Evolutionary conservation across 2,888 invertebrate genomes (phyloP), one percentile per base, ranked within the genome.

Genomic region (Rhorus exstirpatorius): DNA sequence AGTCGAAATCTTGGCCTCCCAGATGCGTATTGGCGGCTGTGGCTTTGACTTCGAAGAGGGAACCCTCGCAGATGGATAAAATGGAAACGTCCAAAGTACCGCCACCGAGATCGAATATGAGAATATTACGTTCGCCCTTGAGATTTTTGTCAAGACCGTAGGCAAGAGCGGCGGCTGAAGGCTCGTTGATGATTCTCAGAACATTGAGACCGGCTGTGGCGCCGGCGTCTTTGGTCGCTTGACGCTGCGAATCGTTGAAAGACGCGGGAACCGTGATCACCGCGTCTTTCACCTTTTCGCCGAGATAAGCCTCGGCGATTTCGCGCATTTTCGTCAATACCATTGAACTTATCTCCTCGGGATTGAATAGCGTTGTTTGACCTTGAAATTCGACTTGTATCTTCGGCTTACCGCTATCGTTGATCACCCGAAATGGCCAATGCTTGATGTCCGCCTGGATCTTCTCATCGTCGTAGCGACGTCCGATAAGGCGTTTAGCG

Each of bases 251-350:
- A 93, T 97, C 97, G 89, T 97, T 97, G 94, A 97, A 97, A 93
- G 98, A 98, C 84, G 98, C 98, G 86, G 98, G 96, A 86, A 98
- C 98, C 79, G 98, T 98, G 89, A 98, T 96, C 14, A 98, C 98
- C 85, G 98, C 98, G 92, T 98, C 97, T 84, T 95, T 96, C 81
- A 98, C 96, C 49, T 95, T 95, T 91, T 96, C 96, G 83, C 99
- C 99, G 87, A 97, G 94, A 93, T 96, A 97, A 0, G 97, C 97
- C 93, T 97, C 97, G 19, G 97, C 97, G 67, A 97, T 97, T 93
- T 97, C 97, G 95, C 97, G 98, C 98, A 98, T 98, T 92, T 98
- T 98, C 26, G 95, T 96, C 83, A 98, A 94, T 68, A 98, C 97
- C 98, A 98, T 98, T 46, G 97, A 97, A 90, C 97, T 97, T 85